These are phyloP conservation scores for Ciconia maguari DNA, from an alignment of 2,113 vertebrate genomes.

Conservation along the genomic window DNA sequence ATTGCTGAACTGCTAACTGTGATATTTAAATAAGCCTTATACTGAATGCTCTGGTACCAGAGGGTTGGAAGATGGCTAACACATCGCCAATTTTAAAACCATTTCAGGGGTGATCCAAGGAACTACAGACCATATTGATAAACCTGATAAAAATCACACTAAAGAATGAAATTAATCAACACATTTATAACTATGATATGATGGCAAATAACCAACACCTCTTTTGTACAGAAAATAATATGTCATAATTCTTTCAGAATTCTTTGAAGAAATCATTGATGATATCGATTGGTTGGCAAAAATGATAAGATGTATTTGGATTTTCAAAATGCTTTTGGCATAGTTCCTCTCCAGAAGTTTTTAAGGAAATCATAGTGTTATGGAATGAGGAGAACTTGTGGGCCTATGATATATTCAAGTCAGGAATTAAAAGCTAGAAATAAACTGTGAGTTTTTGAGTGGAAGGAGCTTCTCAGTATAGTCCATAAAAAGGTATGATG, in stretches of 20 bases:
- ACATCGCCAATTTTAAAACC: not conserved
- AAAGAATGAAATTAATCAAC: not conserved
- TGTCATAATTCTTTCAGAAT: not conserved
- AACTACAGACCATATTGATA: not conserved
- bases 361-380: not conserved
- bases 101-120: not conserved
- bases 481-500: not conserved
- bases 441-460: not conserved
- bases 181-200: not conserved
- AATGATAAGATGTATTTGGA: not conserved
- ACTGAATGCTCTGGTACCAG: not conserved
- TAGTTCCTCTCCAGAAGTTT: not conserved
- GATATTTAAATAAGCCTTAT: not conserved
- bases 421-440: not conserved
- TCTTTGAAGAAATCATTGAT: not conserved
- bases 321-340: not conserved
- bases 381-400: not conserved
- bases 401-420: not conserved
- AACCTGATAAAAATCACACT: not conserved
- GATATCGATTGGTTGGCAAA: not conserved
- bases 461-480: not conserved
- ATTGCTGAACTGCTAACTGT: not conserved
- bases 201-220: not conserved
- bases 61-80: not conserved
- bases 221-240: not conserved